Percentiles rank a stretch among this genome's conserved stretches.
Conservation (phyloP, 2,888 invertebrate genomes). For the Epirrhoe tristata region DNA sequence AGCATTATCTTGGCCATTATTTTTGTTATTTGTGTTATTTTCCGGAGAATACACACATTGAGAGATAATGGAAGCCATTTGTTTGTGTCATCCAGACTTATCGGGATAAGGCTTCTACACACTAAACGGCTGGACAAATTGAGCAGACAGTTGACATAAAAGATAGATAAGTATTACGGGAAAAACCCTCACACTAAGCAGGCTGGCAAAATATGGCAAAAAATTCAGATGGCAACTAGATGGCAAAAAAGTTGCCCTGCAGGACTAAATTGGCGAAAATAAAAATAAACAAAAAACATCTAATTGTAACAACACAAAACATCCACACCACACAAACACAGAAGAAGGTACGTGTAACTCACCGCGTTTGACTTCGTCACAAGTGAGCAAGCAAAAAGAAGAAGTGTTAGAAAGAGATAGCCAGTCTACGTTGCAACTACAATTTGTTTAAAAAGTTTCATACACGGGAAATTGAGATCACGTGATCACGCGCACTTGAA, state of each 20-base stretch:
- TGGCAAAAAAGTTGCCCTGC: background rate
- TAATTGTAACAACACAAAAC: background rate
- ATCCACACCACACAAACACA: constrained; percentile 20
- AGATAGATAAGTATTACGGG: too few species aligned
- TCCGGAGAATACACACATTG: background rate
- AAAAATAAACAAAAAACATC: background rate
- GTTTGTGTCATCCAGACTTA: background rate
- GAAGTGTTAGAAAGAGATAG: constrained; percentile 73
- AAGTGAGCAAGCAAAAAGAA: constrained; percentile 80
- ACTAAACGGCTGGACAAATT: too few species aligned
- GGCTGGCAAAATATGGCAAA: too few species aligned
- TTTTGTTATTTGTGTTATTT: background rate
- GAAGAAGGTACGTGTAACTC: constrained; percentile 59
- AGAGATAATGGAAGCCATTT: background rate
- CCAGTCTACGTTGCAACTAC: constrained; percentile 46
- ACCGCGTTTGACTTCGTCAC: constrained; percentile 80
- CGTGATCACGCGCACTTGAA: too few species aligned
- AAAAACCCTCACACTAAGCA: too few species aligned
- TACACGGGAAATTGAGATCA: too few species aligned
- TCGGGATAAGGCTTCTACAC: background rate
- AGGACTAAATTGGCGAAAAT: background rate
- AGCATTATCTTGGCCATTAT: background rate
- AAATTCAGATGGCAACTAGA: too few species aligned
- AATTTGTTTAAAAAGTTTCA: background rate
- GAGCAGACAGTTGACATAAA: too few species aligned